Base-by-base conservation (phyloP, 2,113 vertebrate species). In the Eurypyga helias region DNA sequence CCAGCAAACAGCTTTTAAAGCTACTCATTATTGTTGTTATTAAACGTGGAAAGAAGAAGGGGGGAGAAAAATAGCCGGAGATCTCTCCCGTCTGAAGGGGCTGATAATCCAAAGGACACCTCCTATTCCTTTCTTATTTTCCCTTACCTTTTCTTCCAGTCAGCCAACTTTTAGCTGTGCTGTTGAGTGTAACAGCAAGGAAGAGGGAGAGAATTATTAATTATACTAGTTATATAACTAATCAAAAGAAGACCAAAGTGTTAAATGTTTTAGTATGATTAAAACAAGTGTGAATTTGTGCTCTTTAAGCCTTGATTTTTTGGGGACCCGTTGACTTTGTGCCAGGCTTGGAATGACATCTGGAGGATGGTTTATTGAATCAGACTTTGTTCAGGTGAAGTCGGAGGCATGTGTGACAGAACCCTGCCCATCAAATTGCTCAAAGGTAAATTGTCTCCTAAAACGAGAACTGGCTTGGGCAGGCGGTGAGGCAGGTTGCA, bases 341-440 rank as follows among this genome's bases (percentile, higher is more conserved):
- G 20, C 33, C 1, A 1, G 76, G 29, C 25, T 38, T 76, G 34
- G 57, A 62, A 70, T 84, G 69, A 87, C 83, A 34, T 66, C 46
- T 49, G 41, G 36, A 54, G 57, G 61, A 38, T 4, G 1, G 28
- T 61, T 83, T 83, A 36, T 21, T 85, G 73, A 71, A 55, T 66
- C 71, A 38, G 75, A 23, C 46, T 81, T 91, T 66, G 19, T 64
- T 84, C 57, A 41, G 36, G 25, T 81, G n/a, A 46, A 72, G 58
- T 17, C 1, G 0, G 41, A 77, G 25, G 17, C 6, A 7, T 0
- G 2, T 41, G n/a, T 45, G 43, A 77, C 43, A 85, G 70, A 77
- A 62, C 34, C 64, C 28, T 75, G 17, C 38, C 66, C 25, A 49
- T 71, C 52, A 33, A 24, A 81, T n/a, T 28, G 14, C 61, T 79